Evolutionary conservation across 2,888 invertebrate genomes (phyloP), one percentile per base, ranked within the genome.

Genomic region (Scaptodrosophila latifasciaeformis): DNA sequence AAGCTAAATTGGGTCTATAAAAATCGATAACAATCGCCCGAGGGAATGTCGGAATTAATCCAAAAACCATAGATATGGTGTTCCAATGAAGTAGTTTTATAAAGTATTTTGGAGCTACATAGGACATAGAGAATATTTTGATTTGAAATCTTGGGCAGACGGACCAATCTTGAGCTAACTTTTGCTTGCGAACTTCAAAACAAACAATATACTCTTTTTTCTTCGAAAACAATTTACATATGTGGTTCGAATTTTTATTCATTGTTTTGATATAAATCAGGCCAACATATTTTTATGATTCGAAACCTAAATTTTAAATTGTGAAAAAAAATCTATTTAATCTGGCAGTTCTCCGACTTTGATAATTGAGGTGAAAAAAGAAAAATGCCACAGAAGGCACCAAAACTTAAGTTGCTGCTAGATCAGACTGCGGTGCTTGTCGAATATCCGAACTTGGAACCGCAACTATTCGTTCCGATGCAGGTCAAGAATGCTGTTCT

Each of bases 381-480:
- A 43, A 49, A 29, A n/a, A 64, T 64, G 52, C 21, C 46, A 46
- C 51, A 52, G 2, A 45, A 50, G 35, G 42, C 2, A 2, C 30
- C 42, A 19, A 53, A 42, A 10, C 43, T 35, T 0, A 62, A 59
- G 54, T 74, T 67, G 30, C 43, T 65, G 1, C n/a, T 65, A 9
- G 51, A 45, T 24, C 39, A 46, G 29, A 66, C 43, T 21, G 54
- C 56, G 10, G 43, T 66, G 19, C 37, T 70, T 19, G 70, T 70
- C 10, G 59, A 70, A 39, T 31, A 49, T 45, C 61, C 61, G 2
- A 55, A 52, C 2, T 43, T 15, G 0, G 67, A 66, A 12, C 42
- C 74, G 9, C 57, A 70, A 15, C 7, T 70, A 12, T 70, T 74
- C 15, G 47, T 60, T 49, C 60, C 74, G 1, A 13, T 45, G 2